Evolutionary conservation across 2,797 vertebrate species (phyloP).

Genomic region (Caiman crocodilus): DNA sequence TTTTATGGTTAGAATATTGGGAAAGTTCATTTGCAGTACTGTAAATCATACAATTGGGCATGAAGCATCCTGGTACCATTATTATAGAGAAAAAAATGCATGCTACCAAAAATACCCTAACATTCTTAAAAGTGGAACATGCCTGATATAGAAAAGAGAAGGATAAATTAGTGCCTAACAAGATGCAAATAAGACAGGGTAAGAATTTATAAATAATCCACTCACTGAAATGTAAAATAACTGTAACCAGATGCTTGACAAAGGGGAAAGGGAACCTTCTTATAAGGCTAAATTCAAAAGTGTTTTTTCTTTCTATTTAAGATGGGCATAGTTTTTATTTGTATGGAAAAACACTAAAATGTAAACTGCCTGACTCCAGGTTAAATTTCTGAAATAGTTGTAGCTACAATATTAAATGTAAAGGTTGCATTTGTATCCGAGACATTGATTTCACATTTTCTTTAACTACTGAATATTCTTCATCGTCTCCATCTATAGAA

Average conservation of each 20-base stretch:
- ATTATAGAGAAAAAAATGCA: not conserved
- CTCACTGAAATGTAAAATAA: not conserved
- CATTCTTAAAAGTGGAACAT: not conserved
- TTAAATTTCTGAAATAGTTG: not conserved
- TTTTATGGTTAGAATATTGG: not conserved
- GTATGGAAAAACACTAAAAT: not conserved
- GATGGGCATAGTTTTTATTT: not conserved
- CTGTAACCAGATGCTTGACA: not conserved
- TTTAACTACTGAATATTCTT: not conserved
- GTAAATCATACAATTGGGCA: not conserved
- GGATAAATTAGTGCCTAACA: not conserved
- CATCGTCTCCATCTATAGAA: fast-evolving
- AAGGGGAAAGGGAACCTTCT: not conserved
- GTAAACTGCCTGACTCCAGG: not conserved
- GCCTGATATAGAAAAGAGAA: not conserved
- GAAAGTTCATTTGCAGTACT: not conserved
- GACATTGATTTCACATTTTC: not conserved
- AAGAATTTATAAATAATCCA: not conserved
- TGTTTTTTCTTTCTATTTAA: not conserved
- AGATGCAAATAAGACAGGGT: not conserved
- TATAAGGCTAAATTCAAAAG: not conserved
- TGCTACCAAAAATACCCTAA: not conserved
- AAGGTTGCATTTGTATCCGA: not conserved
- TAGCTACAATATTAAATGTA: not conserved
- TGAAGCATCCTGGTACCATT: not conserved